Percentiles rank a stretch among this genome's conserved stretches.
These are phyloP conservation scores for Perca flavescens DNA, from an alignment of 2,113 vertebrate species.

Conservation along the genomic window DNA sequence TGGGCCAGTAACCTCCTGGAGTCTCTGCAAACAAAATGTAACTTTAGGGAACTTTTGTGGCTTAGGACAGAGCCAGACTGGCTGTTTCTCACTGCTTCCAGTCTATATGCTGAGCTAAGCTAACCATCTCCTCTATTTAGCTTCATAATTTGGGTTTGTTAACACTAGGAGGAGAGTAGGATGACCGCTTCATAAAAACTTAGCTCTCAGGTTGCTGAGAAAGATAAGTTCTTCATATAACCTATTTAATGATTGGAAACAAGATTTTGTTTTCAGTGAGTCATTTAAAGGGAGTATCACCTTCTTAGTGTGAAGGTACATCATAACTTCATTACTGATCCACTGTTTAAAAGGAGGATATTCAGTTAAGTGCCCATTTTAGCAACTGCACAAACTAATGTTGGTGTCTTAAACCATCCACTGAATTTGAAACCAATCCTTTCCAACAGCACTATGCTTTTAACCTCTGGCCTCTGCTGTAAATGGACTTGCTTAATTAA, in stretches of 20 bases:
- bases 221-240: background rate
- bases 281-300: background rate
- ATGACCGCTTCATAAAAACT: background rate
- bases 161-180: background rate
- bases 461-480: constrained; percentile 40
- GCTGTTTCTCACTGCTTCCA: background rate
- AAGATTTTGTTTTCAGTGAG: background rate
- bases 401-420: constrained; percentile 7
- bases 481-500: constrained; percentile 39
- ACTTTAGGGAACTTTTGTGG: too few relatives aligned
- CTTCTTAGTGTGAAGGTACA: background rate
- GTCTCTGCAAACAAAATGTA: too few relatives aligned
- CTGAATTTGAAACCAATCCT: background rate
- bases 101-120: background rate
- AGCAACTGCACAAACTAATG: background rate
- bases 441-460: constrained; percentile 42
- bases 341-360: background rate
- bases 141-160: background rate
- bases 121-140: background rate
- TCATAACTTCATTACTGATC: constrained; percentile 1
- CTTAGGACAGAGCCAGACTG: background rate
- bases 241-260: background rate
- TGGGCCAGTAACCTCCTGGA: too few relatives aligned
- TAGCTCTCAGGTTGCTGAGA: background rate
- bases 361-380: constrained; percentile 12